Evolutionary conservation across 2,113 vertebrate genomes (phyloP).

Genomic region (Copsychus sechellarum): DNA sequence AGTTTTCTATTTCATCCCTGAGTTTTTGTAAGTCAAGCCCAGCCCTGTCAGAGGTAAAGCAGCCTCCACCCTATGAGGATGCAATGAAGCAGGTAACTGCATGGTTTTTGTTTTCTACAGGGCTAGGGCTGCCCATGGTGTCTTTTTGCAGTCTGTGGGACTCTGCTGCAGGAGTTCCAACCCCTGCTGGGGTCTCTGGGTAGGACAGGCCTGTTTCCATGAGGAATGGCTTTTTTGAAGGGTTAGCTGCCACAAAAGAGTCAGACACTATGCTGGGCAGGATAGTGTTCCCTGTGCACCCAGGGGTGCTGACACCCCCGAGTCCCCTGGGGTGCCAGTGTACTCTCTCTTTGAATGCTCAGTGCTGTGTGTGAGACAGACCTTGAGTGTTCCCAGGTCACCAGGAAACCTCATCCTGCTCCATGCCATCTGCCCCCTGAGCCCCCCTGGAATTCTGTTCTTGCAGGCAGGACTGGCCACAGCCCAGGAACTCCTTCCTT

Average conservation of each 20-base stretch:
- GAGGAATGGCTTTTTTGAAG: background rate
- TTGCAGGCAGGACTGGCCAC: background rate
- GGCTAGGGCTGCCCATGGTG: background rate
- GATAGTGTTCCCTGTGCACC: background rate
- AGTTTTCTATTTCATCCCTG: constrained; percentile 83
- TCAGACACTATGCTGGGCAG: background rate
- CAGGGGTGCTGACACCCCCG: background rate
- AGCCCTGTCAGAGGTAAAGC: constrained; percentile 84
- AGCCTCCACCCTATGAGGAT: constrained; percentile 94
- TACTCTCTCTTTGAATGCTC: background rate
- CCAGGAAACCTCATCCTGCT: background rate
- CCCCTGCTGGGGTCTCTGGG: background rate
- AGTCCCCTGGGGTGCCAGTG: background rate
- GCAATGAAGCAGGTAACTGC: constrained; percentile 90
- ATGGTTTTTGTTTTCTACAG: background rate
- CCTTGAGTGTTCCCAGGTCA: background rate
- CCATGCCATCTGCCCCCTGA: background rate
- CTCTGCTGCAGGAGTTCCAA: background rate
- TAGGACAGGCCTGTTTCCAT: background rate
- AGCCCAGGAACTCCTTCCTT: background rate
- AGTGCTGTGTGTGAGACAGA: background rate
- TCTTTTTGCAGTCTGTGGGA: background rate
- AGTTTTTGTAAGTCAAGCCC: constrained; percentile 86
- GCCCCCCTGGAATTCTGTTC: fast-evolving
- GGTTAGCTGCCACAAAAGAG: background rate